These are phyloP conservation scores for Homalodisca vitripennis DNA, from an alignment of 1,140 invertebrate genomes.

Conservation along the genomic window DNA sequence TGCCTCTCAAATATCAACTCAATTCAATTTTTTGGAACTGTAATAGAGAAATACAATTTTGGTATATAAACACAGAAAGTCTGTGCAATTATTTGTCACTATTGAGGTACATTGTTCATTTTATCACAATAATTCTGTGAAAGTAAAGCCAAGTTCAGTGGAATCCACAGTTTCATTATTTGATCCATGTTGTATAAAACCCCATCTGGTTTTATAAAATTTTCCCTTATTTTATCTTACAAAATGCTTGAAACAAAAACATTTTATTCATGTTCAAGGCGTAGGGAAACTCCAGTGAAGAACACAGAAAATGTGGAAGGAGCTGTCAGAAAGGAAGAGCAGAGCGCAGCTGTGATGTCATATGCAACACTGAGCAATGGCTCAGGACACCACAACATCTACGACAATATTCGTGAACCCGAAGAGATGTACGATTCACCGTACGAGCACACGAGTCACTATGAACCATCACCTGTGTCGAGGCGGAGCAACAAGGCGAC, in stretches of 20 bases:
- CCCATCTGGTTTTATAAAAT: neutral
- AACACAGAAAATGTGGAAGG: slow-evolving; percentile 85
- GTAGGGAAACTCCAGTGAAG: slow-evolving; percentile 80
- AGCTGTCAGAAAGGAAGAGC: slow-evolving; percentile 78
- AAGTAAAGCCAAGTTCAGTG: too few species aligned
- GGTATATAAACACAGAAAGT: too few species aligned
- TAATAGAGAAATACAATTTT: too few species aligned
- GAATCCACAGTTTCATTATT: too few species aligned
- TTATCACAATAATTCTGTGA: too few species aligned
- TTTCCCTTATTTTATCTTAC: neutral
- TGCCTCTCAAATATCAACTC: too few species aligned
- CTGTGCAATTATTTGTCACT: too few species aligned
- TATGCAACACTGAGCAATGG: slow-evolving; percentile 74
- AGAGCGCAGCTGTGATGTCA: slow-evolving; percentile 82
- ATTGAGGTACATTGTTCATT: too few species aligned
- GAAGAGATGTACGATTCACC: slow-evolving; percentile 72
- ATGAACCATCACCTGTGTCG: slow-evolving; percentile 64
- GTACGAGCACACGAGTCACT: slow-evolving; percentile 64
- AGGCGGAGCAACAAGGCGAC: slow-evolving; percentile 53
- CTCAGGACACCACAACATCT: slow-evolving; percentile 63
- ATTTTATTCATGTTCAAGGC: slow-evolving; percentile 50
- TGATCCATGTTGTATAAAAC: neutral
- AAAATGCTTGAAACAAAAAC: neutral
- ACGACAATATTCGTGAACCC: slow-evolving; percentile 67
- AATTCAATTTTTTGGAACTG: too few species aligned